Evolutionary conservation across 1,140 invertebrate species (phyloP).

Genomic region (Acromyrmex heyeri): DNA sequence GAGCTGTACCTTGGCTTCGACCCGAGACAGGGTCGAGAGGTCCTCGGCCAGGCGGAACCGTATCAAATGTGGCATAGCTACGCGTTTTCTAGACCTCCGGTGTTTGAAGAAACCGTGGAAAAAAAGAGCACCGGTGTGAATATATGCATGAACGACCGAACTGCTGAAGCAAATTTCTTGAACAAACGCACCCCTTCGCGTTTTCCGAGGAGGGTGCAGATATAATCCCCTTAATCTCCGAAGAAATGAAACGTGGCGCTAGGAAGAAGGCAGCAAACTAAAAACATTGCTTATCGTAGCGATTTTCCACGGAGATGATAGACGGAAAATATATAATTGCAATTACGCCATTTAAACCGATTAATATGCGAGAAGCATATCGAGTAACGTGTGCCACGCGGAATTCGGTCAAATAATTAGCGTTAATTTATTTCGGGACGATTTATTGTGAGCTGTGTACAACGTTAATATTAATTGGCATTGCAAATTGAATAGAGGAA

Average conservation of each 20-base stretch:
- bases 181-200: constrained; percentile 29
- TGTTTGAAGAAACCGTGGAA: constrained; percentile 53
- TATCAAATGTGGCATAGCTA: constrained; percentile 74
- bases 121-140: constrained; percentile 62
- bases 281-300: neutral
- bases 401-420: constrained; percentile 62
- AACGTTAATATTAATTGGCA: constrained; percentile 62
- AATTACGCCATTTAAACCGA: constrained; percentile 46
- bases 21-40: constrained; percentile 74
- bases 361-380: constrained; percentile 28
- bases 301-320: neutral
- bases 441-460: constrained; percentile 48
- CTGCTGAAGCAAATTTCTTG: constrained; percentile 57
- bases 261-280: neutral
- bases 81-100: constrained; percentile 51
- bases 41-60: constrained; percentile 73
- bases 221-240: constrained; percentile 54
- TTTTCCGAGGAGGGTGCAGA: neutral
- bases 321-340: constrained; percentile 33
- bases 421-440: constrained; percentile 55
- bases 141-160: constrained; percentile 59
- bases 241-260: constrained; percentile 13
- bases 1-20: constrained; percentile 54
- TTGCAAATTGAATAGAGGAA: constrained; percentile 54
- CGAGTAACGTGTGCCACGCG: constrained; percentile 4